Conservation (phyloP, 1,140 invertebrate species). For the Halesus radiatus region DNA sequence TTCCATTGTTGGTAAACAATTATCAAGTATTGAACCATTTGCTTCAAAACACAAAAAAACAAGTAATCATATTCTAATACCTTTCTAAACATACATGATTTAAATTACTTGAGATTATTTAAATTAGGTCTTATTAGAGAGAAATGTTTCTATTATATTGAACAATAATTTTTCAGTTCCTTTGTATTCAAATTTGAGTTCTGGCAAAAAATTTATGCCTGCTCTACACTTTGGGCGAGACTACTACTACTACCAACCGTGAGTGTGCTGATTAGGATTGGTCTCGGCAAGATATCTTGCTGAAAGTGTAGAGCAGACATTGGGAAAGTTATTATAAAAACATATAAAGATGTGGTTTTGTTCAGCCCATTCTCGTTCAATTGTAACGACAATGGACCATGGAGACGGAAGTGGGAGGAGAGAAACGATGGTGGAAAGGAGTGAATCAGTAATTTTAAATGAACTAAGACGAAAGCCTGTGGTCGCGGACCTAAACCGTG, state of each 20-base stretch:
- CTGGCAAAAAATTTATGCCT: not conserved
- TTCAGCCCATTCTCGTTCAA: not conserved
- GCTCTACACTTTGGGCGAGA: too few relatives aligned
- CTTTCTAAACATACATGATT: not conserved
- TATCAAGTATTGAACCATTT: conserved; percentile 9
- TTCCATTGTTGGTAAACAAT: conserved; percentile 55
- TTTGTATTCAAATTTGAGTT: not conserved
- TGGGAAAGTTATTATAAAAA: not conserved
- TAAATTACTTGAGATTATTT: not conserved
- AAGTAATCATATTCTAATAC: not conserved
- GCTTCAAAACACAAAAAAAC: conserved; percentile 4
- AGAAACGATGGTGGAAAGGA: not conserved
- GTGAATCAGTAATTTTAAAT: not conserved
- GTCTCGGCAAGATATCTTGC: too few relatives aligned
- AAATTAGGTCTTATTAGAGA: not conserved
- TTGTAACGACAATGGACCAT: not conserved
- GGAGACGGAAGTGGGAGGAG: not conserved
- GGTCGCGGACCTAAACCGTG: not conserved
- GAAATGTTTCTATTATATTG: not conserved
- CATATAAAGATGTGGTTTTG: too few relatives aligned
- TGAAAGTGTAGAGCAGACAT: not conserved
- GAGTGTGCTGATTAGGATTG: too few relatives aligned
- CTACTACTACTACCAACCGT: too few relatives aligned
- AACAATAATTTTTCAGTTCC: not conserved
- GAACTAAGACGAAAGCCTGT: not conserved